Base-by-base conservation (phyloP, 35 echinoderm and acorn worm genomes). In the Patiria miniata region DNA sequence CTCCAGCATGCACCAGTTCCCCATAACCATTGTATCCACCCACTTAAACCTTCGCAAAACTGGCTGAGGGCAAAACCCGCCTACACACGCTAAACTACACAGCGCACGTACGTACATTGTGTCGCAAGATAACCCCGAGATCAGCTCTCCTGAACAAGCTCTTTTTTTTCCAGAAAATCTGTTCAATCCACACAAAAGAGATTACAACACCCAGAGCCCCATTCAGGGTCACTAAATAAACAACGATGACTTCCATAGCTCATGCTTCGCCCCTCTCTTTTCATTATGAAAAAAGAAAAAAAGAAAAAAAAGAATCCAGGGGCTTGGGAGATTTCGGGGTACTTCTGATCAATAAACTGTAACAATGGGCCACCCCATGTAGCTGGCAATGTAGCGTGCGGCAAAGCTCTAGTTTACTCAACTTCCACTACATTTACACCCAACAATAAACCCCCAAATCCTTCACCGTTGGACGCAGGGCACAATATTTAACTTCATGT, bases 181-280 rank as follows among this genome's bases (percentile, higher is more conserved):
- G 65, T 73, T 73, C 65, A 32, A 73, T 73, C 65, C 65, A 73
- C 65, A 73, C 65, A 73, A 73, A 73, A 73, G 65, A 73, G 65
- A 73, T 73, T 73, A 73, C 65, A 73, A 73, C 26, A 73, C 26
- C 14, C 26, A 34, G 65, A 73, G 65, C 65, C 65, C 65, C 26
- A 73, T 73, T 73, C 65, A 73, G 65, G 65, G 65, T 30, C 65
- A 73, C 65, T 73, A 73, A 73, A 34, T 73, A 73, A 73, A 73
- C 65, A 73, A 12, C 34, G 34, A 10, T 73, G 65, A 73, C 65
- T 73, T 73, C 65, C 65, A 2, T 12, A 28, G 14, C 14, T 23
- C 34, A 26, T 22, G n/a, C 65, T 73, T 34, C 14, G 29, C 30
- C 65, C 65, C 26, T 30, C 29, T 34, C 21, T 5, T 73, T n/a